A percentile compares a stretch with the other conserved stretches of the same genome.
phyloP scores from a whole-genome alignment of 2,888 invertebrate species.

The Ophion ellenae region DNA sequence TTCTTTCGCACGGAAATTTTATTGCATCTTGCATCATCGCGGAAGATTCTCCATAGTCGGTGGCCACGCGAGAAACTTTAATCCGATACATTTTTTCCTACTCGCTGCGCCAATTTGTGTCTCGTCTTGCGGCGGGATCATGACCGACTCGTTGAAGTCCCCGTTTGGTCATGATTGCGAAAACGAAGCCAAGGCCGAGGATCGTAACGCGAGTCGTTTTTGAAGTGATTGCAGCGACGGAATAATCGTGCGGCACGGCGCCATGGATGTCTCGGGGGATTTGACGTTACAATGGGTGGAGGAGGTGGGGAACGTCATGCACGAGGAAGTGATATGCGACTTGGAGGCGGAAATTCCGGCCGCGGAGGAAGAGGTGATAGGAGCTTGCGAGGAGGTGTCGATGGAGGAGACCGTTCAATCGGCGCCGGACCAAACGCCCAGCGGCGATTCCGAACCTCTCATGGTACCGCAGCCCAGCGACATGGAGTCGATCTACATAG shows the following conservation, averaged over 20 bases:
- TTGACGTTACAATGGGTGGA: constrained; percentile 82
- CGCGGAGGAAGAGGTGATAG: constrained; percentile 81
- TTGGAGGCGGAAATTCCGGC: constrained; percentile 84
- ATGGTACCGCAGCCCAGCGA: constrained; percentile 81
- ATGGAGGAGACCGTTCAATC: constrained; percentile 82
- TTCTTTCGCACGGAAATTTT: neutral
- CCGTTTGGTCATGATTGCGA: neutral
- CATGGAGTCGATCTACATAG: constrained; percentile 84
- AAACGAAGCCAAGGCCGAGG: neutral
- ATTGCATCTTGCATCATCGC: constrained; percentile 1
- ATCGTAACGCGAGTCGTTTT: constrained; percentile 36
- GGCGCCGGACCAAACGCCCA: constrained; percentile 66
- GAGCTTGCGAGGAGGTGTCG: constrained; percentile 84
- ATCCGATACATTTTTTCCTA: neutral
- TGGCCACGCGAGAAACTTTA: neutral
- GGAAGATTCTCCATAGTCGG: neutral
- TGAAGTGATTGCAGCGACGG: constrained; percentile 78
- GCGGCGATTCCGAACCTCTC: constrained; percentile 78
- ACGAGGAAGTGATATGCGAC: constrained; percentile 86
- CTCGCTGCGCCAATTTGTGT: neutral
- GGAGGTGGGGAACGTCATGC: constrained; percentile 82
- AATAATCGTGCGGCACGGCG: constrained; percentile 69
- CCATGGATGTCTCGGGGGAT: constrained; percentile 80
- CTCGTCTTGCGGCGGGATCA: neutral
- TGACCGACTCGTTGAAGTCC: too few relatives aligned